Evolutionary conservation across 1,140 invertebrate genomes (phyloP).

Genomic region (Heliothis subflexa): DNA sequence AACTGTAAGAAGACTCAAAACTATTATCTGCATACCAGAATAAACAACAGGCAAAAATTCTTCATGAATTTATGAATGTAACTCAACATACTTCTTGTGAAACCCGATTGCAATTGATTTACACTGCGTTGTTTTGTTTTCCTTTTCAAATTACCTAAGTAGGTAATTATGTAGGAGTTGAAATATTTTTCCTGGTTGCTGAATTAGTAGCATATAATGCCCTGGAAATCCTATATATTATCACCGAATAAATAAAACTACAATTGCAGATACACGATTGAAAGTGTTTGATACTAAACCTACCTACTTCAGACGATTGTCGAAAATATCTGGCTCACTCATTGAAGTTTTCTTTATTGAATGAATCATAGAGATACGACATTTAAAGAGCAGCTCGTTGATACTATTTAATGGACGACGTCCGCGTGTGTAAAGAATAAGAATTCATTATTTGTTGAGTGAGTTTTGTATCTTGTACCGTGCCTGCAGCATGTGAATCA

Average conservation of each 20-base stretch:
- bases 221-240: too few species aligned
- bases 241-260: too few species aligned
- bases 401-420: constrained; percentile 20
- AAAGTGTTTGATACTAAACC: neutral
- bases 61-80: neutral
- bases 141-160: neutral
- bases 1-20: constrained; percentile 1
- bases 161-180: neutral
- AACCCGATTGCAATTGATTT: neutral
- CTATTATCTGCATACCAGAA: neutral
- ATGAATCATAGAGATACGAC: constrained; percentile 20
- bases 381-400: constrained; percentile 14
- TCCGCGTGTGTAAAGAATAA: constrained; percentile 4
- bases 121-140: neutral
- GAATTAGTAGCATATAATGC: neutral
- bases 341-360: neutral
- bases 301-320: neutral
- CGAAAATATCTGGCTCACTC: neutral
- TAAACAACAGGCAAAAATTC: neutral
- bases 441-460: constrained; percentile 32
- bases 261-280: too few species aligned
- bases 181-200: neutral
- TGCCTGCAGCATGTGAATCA: constrained; percentile 7
- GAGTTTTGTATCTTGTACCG: neutral
- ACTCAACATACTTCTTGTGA: constrained; percentile 1